These are phyloP conservation scores for Antheraea assamensis DNA, from an alignment of 2,888 invertebrate genomes.

Conservation along the genomic window DNA sequence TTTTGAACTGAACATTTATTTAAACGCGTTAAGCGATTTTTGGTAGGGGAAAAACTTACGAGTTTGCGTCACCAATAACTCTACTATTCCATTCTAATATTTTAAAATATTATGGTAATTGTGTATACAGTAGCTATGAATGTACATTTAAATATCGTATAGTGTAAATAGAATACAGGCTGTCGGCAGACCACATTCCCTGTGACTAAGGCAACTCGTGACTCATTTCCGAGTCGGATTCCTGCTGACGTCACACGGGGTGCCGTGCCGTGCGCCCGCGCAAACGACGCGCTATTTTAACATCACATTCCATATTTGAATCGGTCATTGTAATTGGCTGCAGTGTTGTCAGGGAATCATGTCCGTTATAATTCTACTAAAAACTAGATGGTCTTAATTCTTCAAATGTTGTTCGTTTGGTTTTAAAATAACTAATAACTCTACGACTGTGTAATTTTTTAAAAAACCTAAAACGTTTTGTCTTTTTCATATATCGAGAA, in stretches of 20 bases:
- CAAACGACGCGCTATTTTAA: constrained; percentile 53
- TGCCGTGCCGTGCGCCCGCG: constrained; percentile 45
- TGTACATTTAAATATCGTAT: constrained; percentile 7
- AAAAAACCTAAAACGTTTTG: not conserved
- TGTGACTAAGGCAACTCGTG: constrained; percentile 51
- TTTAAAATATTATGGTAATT: not conserved
- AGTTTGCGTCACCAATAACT: no score
- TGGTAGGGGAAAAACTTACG: no score
- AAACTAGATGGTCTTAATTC: not conserved
- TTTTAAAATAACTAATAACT: not conserved
- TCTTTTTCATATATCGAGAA: no score
- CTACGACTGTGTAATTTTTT: not conserved
- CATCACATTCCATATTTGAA: constrained; percentile 57
- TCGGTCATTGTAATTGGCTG: constrained; percentile 34
- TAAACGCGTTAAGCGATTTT: no score
- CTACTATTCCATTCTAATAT: no score
- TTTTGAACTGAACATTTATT: no score
- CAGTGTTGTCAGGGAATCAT: not conserved
- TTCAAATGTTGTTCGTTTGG: not conserved
- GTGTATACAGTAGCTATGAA: not conserved
- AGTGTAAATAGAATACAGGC: constrained; percentile 19
- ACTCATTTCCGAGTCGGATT: constrained; percentile 71
- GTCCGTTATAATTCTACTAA: not conserved
- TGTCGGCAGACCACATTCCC: constrained; percentile 30
- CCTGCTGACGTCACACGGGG: constrained; percentile 74